Conservation (phyloP, 2,888 invertebrate species). For the Rhimphoctona megacephalus region DNA sequence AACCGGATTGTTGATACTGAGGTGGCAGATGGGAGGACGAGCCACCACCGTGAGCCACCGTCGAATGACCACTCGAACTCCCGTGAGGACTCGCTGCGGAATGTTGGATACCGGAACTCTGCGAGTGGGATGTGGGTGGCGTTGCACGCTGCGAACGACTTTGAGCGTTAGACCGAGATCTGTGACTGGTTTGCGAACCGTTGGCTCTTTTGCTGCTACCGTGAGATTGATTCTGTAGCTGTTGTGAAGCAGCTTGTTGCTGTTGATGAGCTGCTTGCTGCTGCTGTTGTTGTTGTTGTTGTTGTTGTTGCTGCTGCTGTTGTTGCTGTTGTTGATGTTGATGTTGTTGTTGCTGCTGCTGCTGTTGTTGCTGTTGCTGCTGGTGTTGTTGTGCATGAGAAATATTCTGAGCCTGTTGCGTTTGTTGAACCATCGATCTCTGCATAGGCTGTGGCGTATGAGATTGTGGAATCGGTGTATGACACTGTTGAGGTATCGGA, state of each 20-base stretch:
- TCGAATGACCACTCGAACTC: slow-evolving; percentile 71
- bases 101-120: slow-evolving; percentile 75
- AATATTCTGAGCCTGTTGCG: slow-evolving; percentile 75
- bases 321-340: slow-evolving; percentile 76
- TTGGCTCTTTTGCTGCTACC: slow-evolving; percentile 81
- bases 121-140: slow-evolving; percentile 79
- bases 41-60: slow-evolving; percentile 75
- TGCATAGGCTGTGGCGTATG: slow-evolving; percentile 82
- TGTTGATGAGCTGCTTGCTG: slow-evolving; percentile 77
- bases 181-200: slow-evolving; percentile 80
- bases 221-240: slow-evolving; percentile 80
- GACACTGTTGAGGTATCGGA: slow-evolving; percentile 79
- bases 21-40: slow-evolving; percentile 77
- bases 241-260: slow-evolving; percentile 70
- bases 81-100: slow-evolving; percentile 67
- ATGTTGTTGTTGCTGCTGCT: slow-evolving; percentile 53
- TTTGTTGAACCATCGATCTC: slow-evolving; percentile 77
- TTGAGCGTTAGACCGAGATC: slow-evolving; percentile 81
- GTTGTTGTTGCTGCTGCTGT: slow-evolving; percentile 76
- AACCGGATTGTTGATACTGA: slow-evolving; percentile 81
- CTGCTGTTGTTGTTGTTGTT: slow-evolving; percentile 73
- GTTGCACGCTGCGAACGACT: slow-evolving; percentile 81
- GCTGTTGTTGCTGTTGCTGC: not conserved
- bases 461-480: slow-evolving; percentile 79
- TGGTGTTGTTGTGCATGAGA: slow-evolving; percentile 71